Percentiles rank a stretch among this genome's conserved stretches.
Conservation (phyloP, 2,113 vertebrate genomes). For the Dendropsophus ebraccatus region DNA sequence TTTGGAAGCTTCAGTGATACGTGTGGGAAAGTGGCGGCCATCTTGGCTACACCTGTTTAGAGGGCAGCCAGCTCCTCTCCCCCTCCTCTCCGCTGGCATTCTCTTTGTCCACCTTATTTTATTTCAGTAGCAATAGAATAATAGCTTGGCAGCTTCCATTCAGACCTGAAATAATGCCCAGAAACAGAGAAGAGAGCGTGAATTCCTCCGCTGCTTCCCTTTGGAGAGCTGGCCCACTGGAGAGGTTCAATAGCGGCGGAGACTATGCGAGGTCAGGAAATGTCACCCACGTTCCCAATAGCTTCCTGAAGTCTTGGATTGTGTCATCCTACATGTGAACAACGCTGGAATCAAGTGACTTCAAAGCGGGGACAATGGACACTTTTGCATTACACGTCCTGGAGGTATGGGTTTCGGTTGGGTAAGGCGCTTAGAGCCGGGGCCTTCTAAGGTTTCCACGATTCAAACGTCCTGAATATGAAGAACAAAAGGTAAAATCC, state of each 20-base stretch:
- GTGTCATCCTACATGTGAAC: constrained; percentile 49
- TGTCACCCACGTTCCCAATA: constrained; percentile 47
- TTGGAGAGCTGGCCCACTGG: constrained; percentile 45
- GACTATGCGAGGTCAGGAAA: constrained; percentile 55
- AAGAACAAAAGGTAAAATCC: constrained; percentile 51
- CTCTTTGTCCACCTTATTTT: constrained; percentile 58
- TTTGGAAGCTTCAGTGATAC: constrained; percentile 56
- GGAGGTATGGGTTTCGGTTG: constrained; percentile 50
- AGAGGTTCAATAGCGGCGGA: constrained; percentile 45
- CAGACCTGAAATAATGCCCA: constrained; percentile 56
- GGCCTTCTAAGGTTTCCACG: constrained; percentile 50
- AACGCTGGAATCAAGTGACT: constrained; percentile 34
- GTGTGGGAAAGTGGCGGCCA: constrained; percentile 58
- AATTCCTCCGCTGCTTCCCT: constrained; percentile 43
- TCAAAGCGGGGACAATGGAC: constrained; percentile 30
- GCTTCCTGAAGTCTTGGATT: constrained; percentile 46
- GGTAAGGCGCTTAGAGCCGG: not conserved
- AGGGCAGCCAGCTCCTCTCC: constrained; percentile 44
- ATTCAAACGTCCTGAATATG: constrained; percentile 48
- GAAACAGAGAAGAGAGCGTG: constrained; percentile 56
- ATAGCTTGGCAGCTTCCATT: constrained; percentile 58
- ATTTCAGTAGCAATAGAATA: constrained; percentile 57
- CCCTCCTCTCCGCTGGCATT: constrained; percentile 45
- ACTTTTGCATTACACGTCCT: constrained; percentile 55
- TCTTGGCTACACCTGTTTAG: constrained; percentile 58